These are phyloP conservation scores for Tanaodytes sp. DNA, from an alignment of 2,888 invertebrate genomes.

Conservation along the genomic window DNA sequence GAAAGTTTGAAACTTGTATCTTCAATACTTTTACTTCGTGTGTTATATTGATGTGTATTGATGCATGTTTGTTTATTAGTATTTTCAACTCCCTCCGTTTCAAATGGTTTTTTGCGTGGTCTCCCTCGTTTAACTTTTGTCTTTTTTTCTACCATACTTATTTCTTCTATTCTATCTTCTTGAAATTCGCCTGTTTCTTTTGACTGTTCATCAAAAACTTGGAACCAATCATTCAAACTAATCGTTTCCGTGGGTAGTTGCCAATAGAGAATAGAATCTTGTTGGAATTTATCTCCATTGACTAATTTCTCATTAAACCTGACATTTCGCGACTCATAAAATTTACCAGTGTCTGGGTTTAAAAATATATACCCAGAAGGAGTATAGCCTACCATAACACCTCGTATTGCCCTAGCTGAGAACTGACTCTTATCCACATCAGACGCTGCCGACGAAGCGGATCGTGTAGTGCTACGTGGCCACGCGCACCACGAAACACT, in stretches of 20 bases:
- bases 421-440: too few relatives aligned
- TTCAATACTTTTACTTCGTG: slow-evolving; percentile 8
- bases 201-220: too few relatives aligned
- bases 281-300: neutral
- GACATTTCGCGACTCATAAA: neutral
- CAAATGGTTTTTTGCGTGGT: slow-evolving; percentile 9
- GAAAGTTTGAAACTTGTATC: slow-evolving; percentile 19
- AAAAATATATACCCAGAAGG: neutral
- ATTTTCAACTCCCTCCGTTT: slow-evolving; percentile 32
- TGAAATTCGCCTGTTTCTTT: neutral
- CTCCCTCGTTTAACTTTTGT: slow-evolving; percentile 10
- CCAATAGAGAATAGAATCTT: neutral
- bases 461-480: too few relatives aligned
- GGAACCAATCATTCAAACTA: neutral
- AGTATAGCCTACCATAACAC: neutral
- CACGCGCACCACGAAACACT: too few relatives aligned
- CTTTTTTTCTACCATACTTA: neutral
- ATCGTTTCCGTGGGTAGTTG: neutral
- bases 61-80: neutral
- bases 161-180: neutral
- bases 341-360: neutral
- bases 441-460: too few relatives aligned
- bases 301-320: too few relatives aligned
- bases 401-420: neutral
- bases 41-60: slow-evolving; percentile 15